Base-by-base conservation (phyloP, 37 sponge, comb jelly and placozoan species). In the Eunapius fragilis region DNA sequence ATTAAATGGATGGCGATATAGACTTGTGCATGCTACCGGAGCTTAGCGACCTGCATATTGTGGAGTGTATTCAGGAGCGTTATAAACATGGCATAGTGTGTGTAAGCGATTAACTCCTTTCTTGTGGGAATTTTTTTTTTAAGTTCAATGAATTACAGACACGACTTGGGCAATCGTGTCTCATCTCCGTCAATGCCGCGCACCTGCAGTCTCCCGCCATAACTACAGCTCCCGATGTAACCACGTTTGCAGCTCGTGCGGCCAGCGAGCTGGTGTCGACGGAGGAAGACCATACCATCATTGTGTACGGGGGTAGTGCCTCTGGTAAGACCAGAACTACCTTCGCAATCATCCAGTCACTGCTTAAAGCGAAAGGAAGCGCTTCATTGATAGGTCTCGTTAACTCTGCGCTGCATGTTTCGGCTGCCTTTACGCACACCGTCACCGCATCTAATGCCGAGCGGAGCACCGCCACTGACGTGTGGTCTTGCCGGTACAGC, bases 241-340 rank as follows among this genome's bases (percentile, higher is more conserved):
- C 22, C 58, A 58, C 58, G 1, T 58, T 58, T 19, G 58, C 58
- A 17, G 17, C 1, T 17, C 14, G 1, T 58, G 58, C 58, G 2
- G 58, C 22, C 19, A 58, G 14, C 0, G 6, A 1, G 17, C 58
- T 58, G 0, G 1, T 58, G 22, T 58, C 58, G 1, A 58, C 7
- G 22, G 58, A 58, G 58, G 78, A 86, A n/a, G 86, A 86, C 49
- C 86, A 86, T 33, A 19, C 58, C 30, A 37, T 86, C 17, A 25
- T 86, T 19, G 47, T 86, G 34, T 77, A 47, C 71, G 86, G 86
- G 27, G 3, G 37, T 32, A 32, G 70, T 10, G 79, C 35, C 23
- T 31, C 76, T 3, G 79, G 79, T 2, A 86, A 78, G 72, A 86
- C 86, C 3, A 0, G 0, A 11, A 26, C 71, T 10, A 2, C 50